phyloP scores from a whole-genome alignment of 2,113 vertebrate species.

The Pseudonaja textilis region DNA sequence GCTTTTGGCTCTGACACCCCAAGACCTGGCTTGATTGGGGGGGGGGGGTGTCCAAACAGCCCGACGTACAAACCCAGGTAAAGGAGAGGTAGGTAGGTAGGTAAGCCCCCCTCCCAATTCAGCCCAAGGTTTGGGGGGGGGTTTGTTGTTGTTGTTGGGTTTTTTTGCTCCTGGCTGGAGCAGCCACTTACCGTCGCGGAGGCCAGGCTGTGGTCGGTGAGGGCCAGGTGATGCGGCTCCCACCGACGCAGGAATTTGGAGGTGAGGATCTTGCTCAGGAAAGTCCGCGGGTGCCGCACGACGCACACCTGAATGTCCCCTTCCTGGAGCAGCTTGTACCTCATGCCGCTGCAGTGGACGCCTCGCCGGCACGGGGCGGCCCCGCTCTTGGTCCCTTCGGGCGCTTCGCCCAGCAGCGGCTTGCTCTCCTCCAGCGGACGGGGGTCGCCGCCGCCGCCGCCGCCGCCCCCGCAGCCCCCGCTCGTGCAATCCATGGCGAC shows the following conservation, averaged over 20 bases:
- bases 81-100: background rate
- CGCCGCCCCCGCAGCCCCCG: constrained; percentile 53
- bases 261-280: constrained; percentile 98
- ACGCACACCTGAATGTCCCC: constrained; percentile 99
- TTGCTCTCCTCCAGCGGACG: constrained; percentile 89
- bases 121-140: background rate
- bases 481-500: constrained; percentile 70
- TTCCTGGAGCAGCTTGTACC: constrained; percentile 96
- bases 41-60: background rate
- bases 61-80: background rate
- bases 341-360: constrained; percentile 88
- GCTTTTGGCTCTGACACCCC: background rate
- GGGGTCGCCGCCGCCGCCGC: constrained; percentile 79
- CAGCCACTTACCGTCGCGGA: constrained; percentile 87
- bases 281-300: constrained; percentile 93
- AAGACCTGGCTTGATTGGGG: too few relatives aligned
- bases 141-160: too few relatives aligned
- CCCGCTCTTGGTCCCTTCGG: constrained; percentile 82
- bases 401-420: constrained; percentile 87
- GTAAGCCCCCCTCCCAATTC: too few relatives aligned
- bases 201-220: constrained; percentile 89
- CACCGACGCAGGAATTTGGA: constrained; percentile 94
- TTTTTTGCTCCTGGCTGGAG: background rate
- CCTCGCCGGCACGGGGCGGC: constrained; percentile 86
- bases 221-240: constrained; percentile 95